Evolutionary conservation across 2,113 vertebrate genomes (phyloP).

Genomic region (Gavialis gangeticus): DNA sequence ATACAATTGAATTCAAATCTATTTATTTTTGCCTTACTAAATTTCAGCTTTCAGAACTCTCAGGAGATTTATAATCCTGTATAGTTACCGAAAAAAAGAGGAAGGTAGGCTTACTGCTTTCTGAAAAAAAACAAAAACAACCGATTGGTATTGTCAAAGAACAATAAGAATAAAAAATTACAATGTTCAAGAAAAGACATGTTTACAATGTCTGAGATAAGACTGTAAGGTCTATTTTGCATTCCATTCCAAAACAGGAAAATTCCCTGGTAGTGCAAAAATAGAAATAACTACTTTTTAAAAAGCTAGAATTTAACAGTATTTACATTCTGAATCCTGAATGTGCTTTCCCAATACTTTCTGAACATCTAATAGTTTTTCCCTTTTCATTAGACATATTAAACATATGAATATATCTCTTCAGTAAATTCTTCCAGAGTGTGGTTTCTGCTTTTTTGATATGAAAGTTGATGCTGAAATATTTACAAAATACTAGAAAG

Average conservation of each 20-base stretch:
- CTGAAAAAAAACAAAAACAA: rapidly evolving
- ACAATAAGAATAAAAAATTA: not conserved
- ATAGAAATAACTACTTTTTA: not conserved
- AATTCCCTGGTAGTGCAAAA: not conserved
- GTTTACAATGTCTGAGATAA: not conserved
- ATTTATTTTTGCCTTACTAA: not conserved
- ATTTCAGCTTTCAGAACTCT: not conserved
- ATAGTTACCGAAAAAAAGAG: not conserved
- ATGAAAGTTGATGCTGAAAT: not conserved
- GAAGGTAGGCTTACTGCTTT: not conserved
- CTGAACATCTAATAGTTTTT: not conserved
- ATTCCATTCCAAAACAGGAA: not conserved
- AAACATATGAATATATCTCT: rapidly evolving
- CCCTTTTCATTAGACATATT: rapidly evolving
- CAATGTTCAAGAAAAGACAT: not conserved
- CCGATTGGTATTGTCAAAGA: rapidly evolving
- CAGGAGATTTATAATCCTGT: not conserved
- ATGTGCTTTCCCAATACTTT: not conserved
- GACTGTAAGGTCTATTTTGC: not conserved
- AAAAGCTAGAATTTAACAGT: not conserved
- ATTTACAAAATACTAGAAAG: not conserved
- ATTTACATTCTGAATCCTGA: not conserved
- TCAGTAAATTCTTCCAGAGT: not conserved
- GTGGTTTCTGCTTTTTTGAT: not conserved
- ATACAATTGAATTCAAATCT: not conserved